Evolutionary conservation across 2,888 invertebrate genomes (phyloP), one percentile per base, ranked within the genome.

Genomic region (Gymnosoma rotundatum): DNA sequence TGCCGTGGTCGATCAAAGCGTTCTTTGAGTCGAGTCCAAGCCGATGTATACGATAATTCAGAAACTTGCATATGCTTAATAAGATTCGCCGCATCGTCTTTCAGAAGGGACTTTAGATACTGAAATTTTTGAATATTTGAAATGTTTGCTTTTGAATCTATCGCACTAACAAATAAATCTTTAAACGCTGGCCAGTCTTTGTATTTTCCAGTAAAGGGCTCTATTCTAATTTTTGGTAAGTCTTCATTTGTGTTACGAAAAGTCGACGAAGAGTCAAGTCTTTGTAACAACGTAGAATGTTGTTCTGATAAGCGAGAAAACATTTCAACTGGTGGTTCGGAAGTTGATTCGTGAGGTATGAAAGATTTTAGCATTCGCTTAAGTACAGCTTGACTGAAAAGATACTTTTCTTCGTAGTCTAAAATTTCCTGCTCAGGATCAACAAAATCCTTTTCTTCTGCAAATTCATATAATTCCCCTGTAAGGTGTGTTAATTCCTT

Each of bases 201-300:
- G 54, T 54, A 54, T 4, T 10, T 54, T 9, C 54, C 54, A 21
- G 61, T 14, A n/a, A 61, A 61, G 6, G 60, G 60, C 10, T 60
- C 60, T 2, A 56, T 56, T 56, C 16, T 56, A 16, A 56, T 56
- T n/a, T 54, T 58, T 25, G 25, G 56, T 25, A 58, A 58, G 16
- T 58, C 56, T 32, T 32, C 25, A 38, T 10, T 38, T 38, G 38
- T 10, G 18, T 18, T 60, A 18, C 36, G 60, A 12, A 10, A 2
- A n/a, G n/a, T 60, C n/a, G 18, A 9, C 58, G 36, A 25, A 25
- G 25, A 25, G 25, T 25, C 25, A 25, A 25, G 25, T 25, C 25
- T 25, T 25, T 25, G 25, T 25, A 25, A 25, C 25, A 25, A 36
- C 16, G 58, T 36, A 32, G 58, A 58, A n/a, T 58, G n/a, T 58